Evolutionary conservation across 1,140 invertebrate species (phyloP).

Genomic region (Pararge aegeria): DNA sequence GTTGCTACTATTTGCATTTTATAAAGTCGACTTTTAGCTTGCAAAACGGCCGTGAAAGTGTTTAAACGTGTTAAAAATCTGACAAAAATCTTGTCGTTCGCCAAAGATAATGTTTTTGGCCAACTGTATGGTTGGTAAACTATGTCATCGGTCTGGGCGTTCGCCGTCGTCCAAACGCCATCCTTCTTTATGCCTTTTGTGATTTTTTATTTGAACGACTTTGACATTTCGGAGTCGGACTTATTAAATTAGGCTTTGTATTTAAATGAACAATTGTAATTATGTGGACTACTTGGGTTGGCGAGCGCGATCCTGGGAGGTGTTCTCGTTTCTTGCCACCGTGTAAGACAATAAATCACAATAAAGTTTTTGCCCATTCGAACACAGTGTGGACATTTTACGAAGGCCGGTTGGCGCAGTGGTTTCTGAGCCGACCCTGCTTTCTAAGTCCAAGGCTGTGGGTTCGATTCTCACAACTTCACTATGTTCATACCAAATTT

Average conservation of each 20-base stretch:
- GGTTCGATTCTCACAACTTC: too few species aligned
- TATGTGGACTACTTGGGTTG: conserved; percentile 36
- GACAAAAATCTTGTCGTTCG: too few species aligned
- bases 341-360: not conserved
- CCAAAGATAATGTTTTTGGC: not conserved
- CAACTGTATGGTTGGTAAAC: not conserved
- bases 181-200: conserved; percentile 67
- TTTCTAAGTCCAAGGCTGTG: too few species aligned
- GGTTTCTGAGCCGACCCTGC: too few species aligned
- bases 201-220: conserved; percentile 67
- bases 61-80: too few species aligned
- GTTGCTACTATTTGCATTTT: too few species aligned
- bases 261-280: conserved; percentile 76
- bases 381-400: not conserved
- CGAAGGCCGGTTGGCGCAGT: too few species aligned
- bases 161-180: conserved; percentile 53
- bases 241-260: conserved; percentile 79
- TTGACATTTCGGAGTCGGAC: conserved; percentile 74
- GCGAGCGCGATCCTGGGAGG: conserved; percentile 10
- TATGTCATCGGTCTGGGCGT: conserved; percentile 42
- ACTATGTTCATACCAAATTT: too few species aligned
- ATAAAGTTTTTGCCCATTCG: not conserved
- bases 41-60: too few species aligned
- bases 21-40: too few species aligned
- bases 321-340: conserved; percentile 16